Percentiles rank a stretch among this genome's conserved stretches.
These are phyloP conservation scores for Apodemus sylvaticus DNA, from an alignment of 2,113 vertebrate species.

Conservation along the genomic window DNA sequence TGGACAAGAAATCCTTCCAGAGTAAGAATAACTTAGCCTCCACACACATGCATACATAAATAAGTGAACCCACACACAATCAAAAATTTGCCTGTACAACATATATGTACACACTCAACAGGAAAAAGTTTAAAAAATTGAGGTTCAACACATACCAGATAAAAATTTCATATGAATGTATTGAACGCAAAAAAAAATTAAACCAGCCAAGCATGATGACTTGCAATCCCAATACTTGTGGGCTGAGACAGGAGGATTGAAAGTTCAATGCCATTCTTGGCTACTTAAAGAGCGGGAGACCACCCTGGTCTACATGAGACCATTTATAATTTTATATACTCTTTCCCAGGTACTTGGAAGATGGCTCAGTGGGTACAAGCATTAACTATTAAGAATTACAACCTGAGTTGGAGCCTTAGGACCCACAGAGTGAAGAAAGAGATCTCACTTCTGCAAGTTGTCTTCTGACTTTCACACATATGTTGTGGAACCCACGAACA, in stretches of 20 bases:
- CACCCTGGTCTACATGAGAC: neutral
- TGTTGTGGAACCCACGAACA: neutral
- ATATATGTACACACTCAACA: neutral
- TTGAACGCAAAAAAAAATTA: slow-evolving; percentile 38
- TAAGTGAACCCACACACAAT: neutral
- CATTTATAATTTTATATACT: neutral
- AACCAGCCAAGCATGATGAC: neutral
- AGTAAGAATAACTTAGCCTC: neutral
- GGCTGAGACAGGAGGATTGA: neutral
- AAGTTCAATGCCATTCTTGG: neutral
- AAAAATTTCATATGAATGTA: slow-evolving; percentile 4
- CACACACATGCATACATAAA: neutral
- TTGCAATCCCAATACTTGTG: neutral
- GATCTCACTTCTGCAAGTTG: neutral
- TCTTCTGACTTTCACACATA: neutral
- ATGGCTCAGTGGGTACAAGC: neutral
- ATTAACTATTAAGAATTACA: neutral
- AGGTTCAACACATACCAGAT: neutral
- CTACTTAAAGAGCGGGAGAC: neutral
- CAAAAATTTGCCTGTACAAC: neutral
- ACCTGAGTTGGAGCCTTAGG: neutral
- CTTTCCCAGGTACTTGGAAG: neutral
- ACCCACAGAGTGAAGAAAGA: neutral
- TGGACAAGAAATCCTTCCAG: neutral
- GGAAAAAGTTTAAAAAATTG: neutral